Percentiles rank a stretch among this genome's conserved stretches.
These are phyloP conservation scores for Cyanoderma ruficeps DNA, from an alignment of 2,113 vertebrate genomes.

Conservation along the genomic window DNA sequence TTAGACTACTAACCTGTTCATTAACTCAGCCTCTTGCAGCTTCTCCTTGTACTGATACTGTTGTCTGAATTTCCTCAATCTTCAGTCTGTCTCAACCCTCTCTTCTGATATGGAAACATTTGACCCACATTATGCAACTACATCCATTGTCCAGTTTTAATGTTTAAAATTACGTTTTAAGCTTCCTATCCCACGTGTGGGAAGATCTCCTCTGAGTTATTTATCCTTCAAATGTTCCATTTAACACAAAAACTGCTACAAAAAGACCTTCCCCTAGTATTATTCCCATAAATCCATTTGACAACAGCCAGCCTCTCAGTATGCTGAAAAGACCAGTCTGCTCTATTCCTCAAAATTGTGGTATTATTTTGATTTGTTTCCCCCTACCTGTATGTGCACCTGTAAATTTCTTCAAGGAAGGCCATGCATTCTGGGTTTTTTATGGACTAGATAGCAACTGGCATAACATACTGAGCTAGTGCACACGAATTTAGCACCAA, in stretches of 20 bases:
- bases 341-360: background rate
- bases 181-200: background rate
- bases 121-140: background rate
- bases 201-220: background rate
- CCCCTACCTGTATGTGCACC: background rate
- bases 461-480: background rate
- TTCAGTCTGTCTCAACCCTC: background rate
- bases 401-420: background rate
- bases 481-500: background rate
- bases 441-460: background rate
- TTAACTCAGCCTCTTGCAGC: background rate
- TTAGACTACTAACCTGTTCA: background rate
- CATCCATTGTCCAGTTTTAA: background rate
- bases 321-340: background rate
- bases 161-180: background rate
- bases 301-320: background rate
- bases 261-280: background rate
- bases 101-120: background rate
- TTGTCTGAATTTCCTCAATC: background rate
- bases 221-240: background rate
- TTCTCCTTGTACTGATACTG: background rate
- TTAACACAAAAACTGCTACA: background rate
- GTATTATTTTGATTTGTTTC: background rate
- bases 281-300: background rate
- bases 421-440: background rate